Conservation (phyloP, 2,888 invertebrate species). For the Amiota mariae region DNA sequence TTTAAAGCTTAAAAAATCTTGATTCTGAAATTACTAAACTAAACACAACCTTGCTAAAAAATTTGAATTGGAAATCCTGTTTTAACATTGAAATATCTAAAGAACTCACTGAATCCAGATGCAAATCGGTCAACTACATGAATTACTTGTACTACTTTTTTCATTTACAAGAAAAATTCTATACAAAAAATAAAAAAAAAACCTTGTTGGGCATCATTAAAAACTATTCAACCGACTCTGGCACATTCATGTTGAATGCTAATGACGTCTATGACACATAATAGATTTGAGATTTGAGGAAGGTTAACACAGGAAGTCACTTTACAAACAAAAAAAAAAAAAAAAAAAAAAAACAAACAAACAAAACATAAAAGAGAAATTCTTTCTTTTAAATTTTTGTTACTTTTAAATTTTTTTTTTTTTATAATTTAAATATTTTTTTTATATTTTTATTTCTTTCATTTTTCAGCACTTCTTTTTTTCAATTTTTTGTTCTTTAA, state of each 20-base stretch:
- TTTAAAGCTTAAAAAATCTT: too few species aligned
- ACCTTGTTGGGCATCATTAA: neutral
- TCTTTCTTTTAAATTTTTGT: neutral
- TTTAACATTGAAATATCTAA: too few species aligned
- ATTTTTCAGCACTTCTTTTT: neutral
- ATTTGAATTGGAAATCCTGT: too few species aligned
- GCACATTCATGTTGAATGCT: neutral
- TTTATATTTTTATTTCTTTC: too few species aligned
- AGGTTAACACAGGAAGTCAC: neutral
- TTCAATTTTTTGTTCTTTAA: neutral
- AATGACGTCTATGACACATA: neutral
- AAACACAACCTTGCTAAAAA: too few species aligned
- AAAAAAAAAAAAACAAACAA: neutral
- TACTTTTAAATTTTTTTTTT: neutral
- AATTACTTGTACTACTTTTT: too few species aligned
- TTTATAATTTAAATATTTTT: neutral
- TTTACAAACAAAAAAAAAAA: too few species aligned
- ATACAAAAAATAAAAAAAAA: neutral
- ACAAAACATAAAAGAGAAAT: conserved; percentile 4
- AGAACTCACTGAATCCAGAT: too few species aligned
- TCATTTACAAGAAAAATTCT: neutral
- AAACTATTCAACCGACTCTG: neutral
- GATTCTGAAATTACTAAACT: too few species aligned
- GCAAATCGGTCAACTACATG: too few species aligned
- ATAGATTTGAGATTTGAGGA: neutral